Evolutionary conservation across 2,888 invertebrate genomes (phyloP), one percentile per base, ranked within the genome.

Genomic region (Candidula unifasciata): DNA sequence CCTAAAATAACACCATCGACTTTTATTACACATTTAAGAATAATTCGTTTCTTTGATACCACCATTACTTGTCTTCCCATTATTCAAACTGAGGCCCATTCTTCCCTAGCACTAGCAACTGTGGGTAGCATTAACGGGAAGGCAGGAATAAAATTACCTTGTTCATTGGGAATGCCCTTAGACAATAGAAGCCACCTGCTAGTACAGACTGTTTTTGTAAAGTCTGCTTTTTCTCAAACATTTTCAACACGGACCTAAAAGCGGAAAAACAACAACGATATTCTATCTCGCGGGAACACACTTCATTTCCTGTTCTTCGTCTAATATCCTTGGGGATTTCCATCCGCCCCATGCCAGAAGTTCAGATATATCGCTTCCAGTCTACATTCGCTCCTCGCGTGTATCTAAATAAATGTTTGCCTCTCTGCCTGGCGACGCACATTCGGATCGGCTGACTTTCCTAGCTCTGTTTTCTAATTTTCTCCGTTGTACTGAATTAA

Each of bases 341-440:
- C 18, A 10, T 52, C 54, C 30, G 18, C 27, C n/a, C 6, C 27
- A 5, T 27, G 24, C 13, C 44, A 73, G 24, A 44, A 44, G 37
- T 37, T 68, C 68, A 24, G 27, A 79, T 79, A 79, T 66, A 52
- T 44, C 24, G 18, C 27, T 21, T 8, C 44, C 44, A 44, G 66
- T 79, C 52, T 68, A 68, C 79, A 79, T 44, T 66, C 35, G 66
- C 30, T n/a, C 60, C 52, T 79, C 37, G 66, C 30, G 66, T 33
- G 68, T 79, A 44, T 54, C 79, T 66, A 79, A 79, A 64, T 79
- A 79, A 78, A 79, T 79, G 79, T 68, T 64, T 79, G 66, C 44
- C n/a, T 79, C 68, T 79, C 79, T 66, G 37, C 27, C 57, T 16
- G 79, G 44, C 66, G 79, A 30, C 44, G 44, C 66, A 27, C 68